phyloP scores from a whole-genome alignment of 2,888 invertebrate species.

The Sinodicranocentrus sp. region DNA sequence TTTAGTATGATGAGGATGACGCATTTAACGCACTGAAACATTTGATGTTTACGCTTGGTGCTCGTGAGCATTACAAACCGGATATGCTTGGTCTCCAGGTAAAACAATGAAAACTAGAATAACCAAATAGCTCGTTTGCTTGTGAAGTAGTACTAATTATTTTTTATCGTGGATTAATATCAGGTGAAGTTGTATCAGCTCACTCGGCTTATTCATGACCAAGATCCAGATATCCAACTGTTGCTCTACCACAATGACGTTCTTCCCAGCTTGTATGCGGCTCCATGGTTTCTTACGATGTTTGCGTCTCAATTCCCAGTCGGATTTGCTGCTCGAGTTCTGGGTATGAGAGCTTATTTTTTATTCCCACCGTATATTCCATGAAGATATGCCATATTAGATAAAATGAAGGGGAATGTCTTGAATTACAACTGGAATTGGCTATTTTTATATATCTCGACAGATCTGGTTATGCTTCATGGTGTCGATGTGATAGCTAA shows the following conservation, averaged over 20 bases:
- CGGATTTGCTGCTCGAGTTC: conserved; percentile 95
- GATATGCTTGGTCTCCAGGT: conserved; percentile 97
- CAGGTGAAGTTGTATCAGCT: conserved; percentile 92
- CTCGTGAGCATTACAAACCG: conserved; percentile 93
- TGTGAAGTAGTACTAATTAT: no score
- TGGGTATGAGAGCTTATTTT: conserved; percentile 87
- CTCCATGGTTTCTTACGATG: conserved; percentile 97
- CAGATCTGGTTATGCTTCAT: conserved; percentile 95
- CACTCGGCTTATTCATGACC: conserved; percentile 93
- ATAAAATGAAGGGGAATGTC: not conserved
- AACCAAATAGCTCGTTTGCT: no score
- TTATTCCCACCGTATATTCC: no score
- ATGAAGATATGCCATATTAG: not conserved
- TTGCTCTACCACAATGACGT: conserved; percentile 89
- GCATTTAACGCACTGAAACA: conserved; percentile 93
- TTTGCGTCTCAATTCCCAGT: conserved; percentile 98
- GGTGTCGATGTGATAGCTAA: conserved; percentile 94
- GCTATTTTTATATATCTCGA: conserved; percentile 83
- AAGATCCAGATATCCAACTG: conserved; percentile 90
- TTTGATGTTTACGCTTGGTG: conserved; percentile 92
- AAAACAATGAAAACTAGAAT: conserved; percentile 64
- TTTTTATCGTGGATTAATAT: no score
- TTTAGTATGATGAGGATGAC: conserved; percentile 94
- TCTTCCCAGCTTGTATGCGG: conserved; percentile 95
- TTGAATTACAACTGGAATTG: not conserved